Evolutionary conservation across 2,797 vertebrate species (phyloP).

Genomic region (Cossypha heuglini): DNA sequence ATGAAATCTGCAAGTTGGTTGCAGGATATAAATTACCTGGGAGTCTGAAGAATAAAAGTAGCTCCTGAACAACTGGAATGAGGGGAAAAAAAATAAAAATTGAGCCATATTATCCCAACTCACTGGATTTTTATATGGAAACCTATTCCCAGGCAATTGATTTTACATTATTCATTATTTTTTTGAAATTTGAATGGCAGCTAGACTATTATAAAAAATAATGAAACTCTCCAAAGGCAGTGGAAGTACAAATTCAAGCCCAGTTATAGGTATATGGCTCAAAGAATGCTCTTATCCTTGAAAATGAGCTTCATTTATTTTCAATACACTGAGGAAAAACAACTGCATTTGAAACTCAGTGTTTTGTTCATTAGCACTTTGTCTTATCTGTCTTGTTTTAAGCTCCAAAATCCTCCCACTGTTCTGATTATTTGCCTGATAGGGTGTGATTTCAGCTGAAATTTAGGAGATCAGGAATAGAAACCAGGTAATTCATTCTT

Average conservation of each 20-base stretch:
- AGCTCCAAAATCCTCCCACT: background rate
- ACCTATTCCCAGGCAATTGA: background rate
- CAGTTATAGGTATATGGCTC: background rate
- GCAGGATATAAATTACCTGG: background rate
- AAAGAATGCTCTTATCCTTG: background rate
- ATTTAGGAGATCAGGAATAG: background rate
- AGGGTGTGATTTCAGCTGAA: background rate
- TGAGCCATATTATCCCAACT: background rate
- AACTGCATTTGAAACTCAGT: background rate
- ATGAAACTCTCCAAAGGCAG: background rate
- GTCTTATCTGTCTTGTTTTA: background rate
- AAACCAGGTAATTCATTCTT: background rate
- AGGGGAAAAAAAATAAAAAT: background rate
- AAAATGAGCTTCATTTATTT: conserved; percentile 16
- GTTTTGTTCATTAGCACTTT: conserved; percentile 9
- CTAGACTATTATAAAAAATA: background rate
- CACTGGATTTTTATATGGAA: background rate
- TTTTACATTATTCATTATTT: conserved; percentile 43
- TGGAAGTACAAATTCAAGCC: background rate
- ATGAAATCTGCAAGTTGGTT: background rate
- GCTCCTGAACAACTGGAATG: background rate
- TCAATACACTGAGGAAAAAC: background rate
- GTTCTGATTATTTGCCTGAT: background rate
- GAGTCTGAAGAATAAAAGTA: background rate
- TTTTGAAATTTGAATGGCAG: conserved; percentile 38